phyloP scores from a whole-genome alignment of 2,888 invertebrate species.

The Fissipunctia ypsillon region DNA sequence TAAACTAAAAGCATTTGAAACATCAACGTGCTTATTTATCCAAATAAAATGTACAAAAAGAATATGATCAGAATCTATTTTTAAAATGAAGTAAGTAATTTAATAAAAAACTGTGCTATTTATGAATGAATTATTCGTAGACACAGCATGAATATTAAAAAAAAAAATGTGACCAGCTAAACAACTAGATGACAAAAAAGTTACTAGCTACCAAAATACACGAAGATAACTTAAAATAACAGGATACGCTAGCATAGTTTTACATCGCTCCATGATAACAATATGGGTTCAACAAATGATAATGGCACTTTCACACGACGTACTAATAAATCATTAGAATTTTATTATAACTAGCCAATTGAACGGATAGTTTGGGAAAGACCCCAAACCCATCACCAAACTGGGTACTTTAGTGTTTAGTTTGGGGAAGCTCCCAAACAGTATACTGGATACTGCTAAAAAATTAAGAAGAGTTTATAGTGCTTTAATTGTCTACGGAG shows the following conservation, averaged over 20 bases:
- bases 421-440: neutral
- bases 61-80: neutral
- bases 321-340: slow-evolving; percentile 27
- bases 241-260: slow-evolving; percentile 68
- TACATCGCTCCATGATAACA: slow-evolving; percentile 56
- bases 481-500: neutral
- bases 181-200: slow-evolving; percentile 47
- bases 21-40: slow-evolving; percentile 20
- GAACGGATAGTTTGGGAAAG: neutral
- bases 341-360: slow-evolving; percentile 1
- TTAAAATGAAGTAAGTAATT: neutral
- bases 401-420: neutral
- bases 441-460: neutral
- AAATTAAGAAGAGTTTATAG: neutral
- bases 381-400: neutral
- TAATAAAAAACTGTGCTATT: neutral
- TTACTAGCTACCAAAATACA: slow-evolving; percentile 52
- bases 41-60: slow-evolving; percentile 13
- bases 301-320: slow-evolving; percentile 16
- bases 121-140: slow-evolving; percentile 7
- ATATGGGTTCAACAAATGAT: slow-evolving; percentile 49
- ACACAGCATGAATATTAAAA: neutral
- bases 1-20: neutral
- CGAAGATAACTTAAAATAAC: slow-evolving; percentile 49
- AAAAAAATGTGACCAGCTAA: slow-evolving; percentile 27